These are phyloP conservation scores for Bimastos eiseni DNA, from an alignment of 2,888 invertebrate species.

Conservation along the genomic window DNA sequence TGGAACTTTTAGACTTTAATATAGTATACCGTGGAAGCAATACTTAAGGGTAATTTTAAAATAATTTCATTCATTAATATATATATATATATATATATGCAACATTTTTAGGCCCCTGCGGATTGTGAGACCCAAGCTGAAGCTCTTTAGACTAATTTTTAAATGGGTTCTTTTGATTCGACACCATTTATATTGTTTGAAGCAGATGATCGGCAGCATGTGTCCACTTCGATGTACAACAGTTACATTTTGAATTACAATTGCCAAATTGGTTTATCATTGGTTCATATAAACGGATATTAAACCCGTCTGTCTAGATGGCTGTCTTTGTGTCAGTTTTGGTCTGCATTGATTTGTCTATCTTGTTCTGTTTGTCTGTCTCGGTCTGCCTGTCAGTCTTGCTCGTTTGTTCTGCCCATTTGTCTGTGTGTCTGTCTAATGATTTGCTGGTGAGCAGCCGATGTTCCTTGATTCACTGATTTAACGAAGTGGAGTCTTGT, in stretches of 20 bases:
- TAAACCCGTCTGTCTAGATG: background rate
- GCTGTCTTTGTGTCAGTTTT: background rate
- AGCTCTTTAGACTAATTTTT: too few species aligned
- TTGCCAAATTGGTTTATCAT: background rate
- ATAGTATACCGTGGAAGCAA: too few species aligned
- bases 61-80: too few species aligned
- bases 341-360: too few species aligned
- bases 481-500: background rate
- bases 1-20: too few species aligned
- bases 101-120: too few species aligned
- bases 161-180: too few species aligned
- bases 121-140: too few species aligned
- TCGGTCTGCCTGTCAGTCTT: background rate
- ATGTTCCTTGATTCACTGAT: background rate
- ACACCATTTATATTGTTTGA: too few species aligned
- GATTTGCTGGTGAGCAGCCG: background rate
- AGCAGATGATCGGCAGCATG: background rate
- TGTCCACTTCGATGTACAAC: background rate
- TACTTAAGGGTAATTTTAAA: too few species aligned
- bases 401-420: background rate
- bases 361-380: too few species aligned
- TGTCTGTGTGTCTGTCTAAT: background rate
- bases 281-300: background rate
- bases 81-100: too few species aligned
- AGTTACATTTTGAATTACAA: background rate